Base-by-base conservation (phyloP, 2,113 vertebrate species). In the Turnix velox region DNA sequence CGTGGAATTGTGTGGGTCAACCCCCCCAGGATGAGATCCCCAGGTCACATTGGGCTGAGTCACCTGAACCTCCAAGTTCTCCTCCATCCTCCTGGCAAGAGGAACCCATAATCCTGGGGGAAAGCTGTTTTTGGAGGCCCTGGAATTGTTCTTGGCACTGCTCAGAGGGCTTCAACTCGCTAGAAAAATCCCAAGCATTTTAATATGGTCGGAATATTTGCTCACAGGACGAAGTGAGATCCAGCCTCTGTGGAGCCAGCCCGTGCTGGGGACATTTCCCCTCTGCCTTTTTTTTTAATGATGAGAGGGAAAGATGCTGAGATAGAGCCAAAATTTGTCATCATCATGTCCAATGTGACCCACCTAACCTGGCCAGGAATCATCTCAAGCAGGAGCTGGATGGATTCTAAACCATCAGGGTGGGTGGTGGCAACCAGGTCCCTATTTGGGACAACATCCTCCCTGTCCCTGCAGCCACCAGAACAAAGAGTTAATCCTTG, bases 91-190 rank as follows among this genome's bases (percentile, higher is more conserved):
- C 20, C 59, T 92, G 94, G 89, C 89, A 91, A 31, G 6, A 63
- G 75, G 75, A 86, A 74, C 78, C 58, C 91, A 87, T 13, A 85
- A 82, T 91, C 95, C 87, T 83, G 40, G 28, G 71, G 91, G 79
- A 96, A 91, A 94, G 95, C 88, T 94, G 87, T 0, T 92, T 92
- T 91, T 95, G 95, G 94, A 95, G 87, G 81, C 90, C 73, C 89
- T 84, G 66, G 89, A 80, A 95, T 94, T 95, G 79, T 90, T 94
- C 84, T 95, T 93, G 96, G 96, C 95, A 76, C 74, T 3, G 87
- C 54, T 73, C 2, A 7, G 84, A 51, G 63, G 46, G 89, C 67
- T 87, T 77, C 12, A 33, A 91, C 48, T 73, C 14, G 1, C 72
- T 48, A 46, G 94, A 94, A 96, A 96, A 96, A 96, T 83, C 93